Evolutionary conservation across 1,140 invertebrate species (phyloP), one percentile per base, ranked within the genome.

Genomic region (Gonioctena quinquepunctata): DNA sequence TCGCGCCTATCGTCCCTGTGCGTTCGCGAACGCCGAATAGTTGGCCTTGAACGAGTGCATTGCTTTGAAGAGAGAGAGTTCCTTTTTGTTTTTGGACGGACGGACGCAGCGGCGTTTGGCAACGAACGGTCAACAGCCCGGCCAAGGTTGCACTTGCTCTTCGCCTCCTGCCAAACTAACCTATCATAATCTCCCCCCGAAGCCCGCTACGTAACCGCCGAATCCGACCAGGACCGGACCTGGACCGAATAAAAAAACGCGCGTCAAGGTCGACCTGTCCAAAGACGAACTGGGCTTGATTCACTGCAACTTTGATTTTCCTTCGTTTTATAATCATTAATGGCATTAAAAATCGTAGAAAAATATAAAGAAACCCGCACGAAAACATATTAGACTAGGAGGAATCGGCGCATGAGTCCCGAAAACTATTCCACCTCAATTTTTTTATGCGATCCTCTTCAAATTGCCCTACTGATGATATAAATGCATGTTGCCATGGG

Each of bases 41-140:
- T 77, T 80, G 79, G 78, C 80, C 80, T 81, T 81, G 80, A 81
- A 80, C 79, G 80, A 81, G 80, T 81, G 80, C 80, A 81, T 81
- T 81, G 80, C 80, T 81, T 80, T 79, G 72, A 61, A 54, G 11
- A 25, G 16, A 26, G 56, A 42, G 28, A 59, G 71, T 69, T 70
- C 79, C 77, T 81, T 80, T 80, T 80, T 81, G 79, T 80, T 81
- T 81, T 81, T 81, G 77, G 80, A 77, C 75, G 73, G 72, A 57
- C 68, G 72, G 49, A 25, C 50, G 66, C 49, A 22, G 64, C 61
- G 62, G 6, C 77, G 78, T 81, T 81, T 80, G 80, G 80, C 80
- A 81, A 81, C 79, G 80, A 68, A 66, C 79, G 80, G 80, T 80
- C 80, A 81, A 80, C 79, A 79, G 78, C 78, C 79, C 75, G 73